A percentile compares a stretch with the other conserved stretches of the same genome.
Evolutionary conservation across 1,140 invertebrate species (phyloP).

Genomic region (Cephus cinctus): DNA sequence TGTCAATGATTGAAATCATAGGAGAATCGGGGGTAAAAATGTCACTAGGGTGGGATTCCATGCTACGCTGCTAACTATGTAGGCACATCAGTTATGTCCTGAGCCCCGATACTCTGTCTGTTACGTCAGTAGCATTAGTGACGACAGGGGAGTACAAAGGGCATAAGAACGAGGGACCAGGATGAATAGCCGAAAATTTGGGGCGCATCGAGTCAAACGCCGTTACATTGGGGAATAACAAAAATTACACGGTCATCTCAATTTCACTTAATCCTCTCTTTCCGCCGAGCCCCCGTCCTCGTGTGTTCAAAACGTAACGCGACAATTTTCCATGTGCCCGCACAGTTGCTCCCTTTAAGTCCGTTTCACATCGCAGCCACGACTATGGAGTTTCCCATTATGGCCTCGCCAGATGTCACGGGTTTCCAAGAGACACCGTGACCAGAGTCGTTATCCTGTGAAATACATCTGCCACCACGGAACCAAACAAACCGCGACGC

Average conservation of each 20-base stretch:
- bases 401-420: constrained; percentile 35
- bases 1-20: no score
- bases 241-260: constrained; percentile 42
- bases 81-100: no score
- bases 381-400: constrained; percentile 29
- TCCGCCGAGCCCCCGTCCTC: constrained; percentile 13
- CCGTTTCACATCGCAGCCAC: constrained; percentile 5
- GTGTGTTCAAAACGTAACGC: background rate
- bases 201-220: no score
- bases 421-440: constrained; percentile 33
- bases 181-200: no score
- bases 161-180: no score
- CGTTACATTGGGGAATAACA: constrained; percentile 19
- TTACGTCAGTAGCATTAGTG: no score
- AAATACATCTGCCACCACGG: constrained; percentile 33
- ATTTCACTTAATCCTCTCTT: constrained; percentile 34
- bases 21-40: no score
- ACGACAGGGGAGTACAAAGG: no score
- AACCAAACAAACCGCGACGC: background rate
- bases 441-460: constrained; percentile 42
- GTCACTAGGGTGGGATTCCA: no score
- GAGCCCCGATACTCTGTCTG: no score
- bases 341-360: no score
- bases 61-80: no score
- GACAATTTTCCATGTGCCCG: constrained; percentile 27